Evolutionary conservation across 2,888 invertebrate species (phyloP).

Genomic region (Axea sp.): DNA sequence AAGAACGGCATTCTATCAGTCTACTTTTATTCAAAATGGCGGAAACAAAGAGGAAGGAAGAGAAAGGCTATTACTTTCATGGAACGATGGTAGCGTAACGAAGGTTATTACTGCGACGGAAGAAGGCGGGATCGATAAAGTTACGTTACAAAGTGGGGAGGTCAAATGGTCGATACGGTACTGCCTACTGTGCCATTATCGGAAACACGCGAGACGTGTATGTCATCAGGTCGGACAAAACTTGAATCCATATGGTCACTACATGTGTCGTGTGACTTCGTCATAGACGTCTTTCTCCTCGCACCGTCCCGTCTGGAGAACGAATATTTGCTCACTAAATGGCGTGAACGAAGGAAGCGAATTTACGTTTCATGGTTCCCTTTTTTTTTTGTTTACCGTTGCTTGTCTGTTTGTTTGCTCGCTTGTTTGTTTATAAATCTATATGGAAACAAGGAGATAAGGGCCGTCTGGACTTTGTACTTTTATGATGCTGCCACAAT

Average conservation of each 20-base stretch:
- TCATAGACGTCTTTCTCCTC: conserved; percentile 8
- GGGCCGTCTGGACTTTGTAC: too few species aligned
- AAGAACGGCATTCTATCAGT: conserved; percentile 36
- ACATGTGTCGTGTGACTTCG: conserved; percentile 27
- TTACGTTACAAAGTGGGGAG: conserved; percentile 68
- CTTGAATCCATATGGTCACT: conserved; percentile 45
- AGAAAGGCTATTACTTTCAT: conserved; percentile 68
- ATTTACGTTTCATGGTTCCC: too few species aligned
- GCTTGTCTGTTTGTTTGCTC: too few species aligned
- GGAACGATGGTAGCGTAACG: conserved; percentile 66
- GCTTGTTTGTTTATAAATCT: too few species aligned
- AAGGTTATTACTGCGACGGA: conserved; percentile 70
- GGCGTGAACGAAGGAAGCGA: too few species aligned
- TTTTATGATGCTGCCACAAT: background rate
- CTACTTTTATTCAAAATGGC: conserved; percentile 61
- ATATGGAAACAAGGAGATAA: too few species aligned
- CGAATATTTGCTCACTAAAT: background rate
- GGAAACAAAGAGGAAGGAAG: conserved; percentile 59
- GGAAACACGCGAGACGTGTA: conserved; percentile 67
- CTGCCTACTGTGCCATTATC: conserved; percentile 64
- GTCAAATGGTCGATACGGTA: conserved; percentile 70
- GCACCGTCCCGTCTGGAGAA: conserved; percentile 3
- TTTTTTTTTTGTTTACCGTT: too few species aligned
- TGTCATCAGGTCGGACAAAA: conserved; percentile 66
- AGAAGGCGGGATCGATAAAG: conserved; percentile 68